Conservation (phyloP, 30 jellyfish, hydroid and myxozoan genomes). For the Cassiopea andromeda region DNA sequence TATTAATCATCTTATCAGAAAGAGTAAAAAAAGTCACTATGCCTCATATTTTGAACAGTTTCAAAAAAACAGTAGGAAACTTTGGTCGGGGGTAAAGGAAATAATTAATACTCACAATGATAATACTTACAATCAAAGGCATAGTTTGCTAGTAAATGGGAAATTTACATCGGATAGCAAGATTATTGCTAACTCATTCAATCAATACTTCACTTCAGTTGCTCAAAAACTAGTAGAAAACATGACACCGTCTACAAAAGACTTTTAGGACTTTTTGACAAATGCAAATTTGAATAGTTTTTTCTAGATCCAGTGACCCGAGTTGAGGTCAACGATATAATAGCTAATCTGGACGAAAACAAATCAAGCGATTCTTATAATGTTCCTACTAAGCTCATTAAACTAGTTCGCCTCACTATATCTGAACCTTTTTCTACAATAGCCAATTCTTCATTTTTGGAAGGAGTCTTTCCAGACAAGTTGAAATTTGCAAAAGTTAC, state of each 20-base stretch:
- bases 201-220: conserved; percentile 10
- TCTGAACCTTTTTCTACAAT: conserved; percentile 25
- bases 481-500: conserved; percentile 46
- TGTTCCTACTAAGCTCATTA: conserved; percentile 20
- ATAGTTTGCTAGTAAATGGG: conserved; percentile 2
- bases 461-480: conserved; percentile 42
- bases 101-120: background rate
- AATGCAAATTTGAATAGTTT: conserved; percentile 13
- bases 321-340: conserved; percentile 8
- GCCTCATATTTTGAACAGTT: background rate
- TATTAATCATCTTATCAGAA: conserved; percentile 43
- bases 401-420: conserved; percentile 18
- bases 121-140: background rate
- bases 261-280: conserved; percentile 13
- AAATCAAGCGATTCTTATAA: conserved; percentile 38
- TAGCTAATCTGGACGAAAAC: conserved; percentile 40
- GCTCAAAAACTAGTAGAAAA: conserved; percentile 22
- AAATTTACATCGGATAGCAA: conserved; percentile 17
- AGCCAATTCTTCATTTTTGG: conserved; percentile 23
- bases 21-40: conserved; percentile 29
- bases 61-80: conserved; percentile 17
- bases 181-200: conserved; percentile 16
- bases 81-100: conserved; percentile 23
- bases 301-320: conserved; percentile 16
- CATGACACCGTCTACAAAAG: conserved; percentile 17